These are phyloP conservation scores for Catocala nupta DNA, from an alignment of 2,888 invertebrate genomes.

Conservation along the genomic window DNA sequence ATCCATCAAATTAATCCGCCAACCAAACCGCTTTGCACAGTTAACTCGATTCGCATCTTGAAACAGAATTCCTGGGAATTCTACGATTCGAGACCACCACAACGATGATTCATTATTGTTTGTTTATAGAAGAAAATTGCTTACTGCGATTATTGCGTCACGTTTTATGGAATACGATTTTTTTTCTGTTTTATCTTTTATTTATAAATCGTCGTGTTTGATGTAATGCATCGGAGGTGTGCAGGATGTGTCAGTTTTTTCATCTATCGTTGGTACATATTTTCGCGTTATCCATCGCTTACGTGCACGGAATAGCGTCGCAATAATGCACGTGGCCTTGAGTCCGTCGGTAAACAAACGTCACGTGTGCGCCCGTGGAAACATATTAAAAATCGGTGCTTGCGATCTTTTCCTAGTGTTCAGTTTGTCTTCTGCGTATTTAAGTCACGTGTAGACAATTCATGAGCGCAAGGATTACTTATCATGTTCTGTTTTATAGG, in stretches of 20 bases:
- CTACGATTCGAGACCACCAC: conserved; percentile 41
- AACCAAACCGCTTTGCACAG: conserved; percentile 36
- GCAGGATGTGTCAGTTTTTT: conserved; percentile 19
- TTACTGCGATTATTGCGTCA: conserved; percentile 31
- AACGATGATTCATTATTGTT: conserved; percentile 55
- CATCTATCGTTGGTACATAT: conserved; percentile 39
- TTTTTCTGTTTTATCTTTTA: conserved; percentile 21
- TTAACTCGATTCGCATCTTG: conserved; percentile 40
- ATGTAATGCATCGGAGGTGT: conserved; percentile 16
- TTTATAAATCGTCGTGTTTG: conserved; percentile 25
- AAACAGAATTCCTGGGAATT: conserved; percentile 49
- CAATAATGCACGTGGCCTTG: conserved; percentile 80
- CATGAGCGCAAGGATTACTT: conserved; percentile 40
- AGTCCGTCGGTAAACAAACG: conserved; percentile 76
- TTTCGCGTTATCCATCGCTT: conserved; percentile 56
- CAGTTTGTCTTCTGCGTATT: conserved; percentile 48
- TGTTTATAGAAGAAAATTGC: conserved; percentile 48
- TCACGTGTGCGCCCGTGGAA: conserved; percentile 71
- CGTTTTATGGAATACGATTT: conserved; percentile 28
- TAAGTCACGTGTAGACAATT: conserved; percentile 45
- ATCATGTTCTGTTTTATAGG: conserved; percentile 30
- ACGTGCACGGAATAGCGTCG: conserved; percentile 76
- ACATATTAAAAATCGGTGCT: conserved; percentile 59
- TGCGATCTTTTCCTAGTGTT: conserved; percentile 55
- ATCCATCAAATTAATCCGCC: conserved; percentile 53